A percentile compares a stretch with the other conserved stretches of the same genome.
Conservation (phyloP, 2,888 invertebrate genomes). For the Ommatoiulus sabulosus region DNA sequence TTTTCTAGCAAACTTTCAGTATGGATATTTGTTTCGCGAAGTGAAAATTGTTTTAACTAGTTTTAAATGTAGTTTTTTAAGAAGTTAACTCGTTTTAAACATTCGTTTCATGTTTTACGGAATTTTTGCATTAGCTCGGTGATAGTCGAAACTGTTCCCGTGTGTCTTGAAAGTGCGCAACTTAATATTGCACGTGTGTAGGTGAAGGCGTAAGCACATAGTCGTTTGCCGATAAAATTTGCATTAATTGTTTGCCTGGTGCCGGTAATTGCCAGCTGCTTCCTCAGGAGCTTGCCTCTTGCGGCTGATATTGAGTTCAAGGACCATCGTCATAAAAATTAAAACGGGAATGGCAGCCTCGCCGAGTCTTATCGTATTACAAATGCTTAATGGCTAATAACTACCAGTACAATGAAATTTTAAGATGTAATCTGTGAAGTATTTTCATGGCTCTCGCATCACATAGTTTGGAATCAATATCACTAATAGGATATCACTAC, state of each 20-base stretch:
- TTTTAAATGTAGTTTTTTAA: not conserved
- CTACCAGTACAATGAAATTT: slow-evolving; percentile 41
- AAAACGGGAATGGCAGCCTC: slow-evolving; percentile 22
- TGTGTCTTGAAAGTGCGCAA: not conserved
- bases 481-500: not conserved
- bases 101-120: not conserved
- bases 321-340: slow-evolving; percentile 43
- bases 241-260: slow-evolving; percentile 47
- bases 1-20: no score
- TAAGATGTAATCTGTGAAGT: slow-evolving; percentile 26
- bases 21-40: not conserved
- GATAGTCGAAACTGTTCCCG: not conserved
- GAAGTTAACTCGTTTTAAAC: not conserved
- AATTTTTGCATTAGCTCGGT: not conserved
- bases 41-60: not conserved
- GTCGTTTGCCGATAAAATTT: slow-evolving; percentile 46
- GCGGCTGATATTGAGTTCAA: slow-evolving; percentile 31
- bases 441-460: slow-evolving; percentile 2
- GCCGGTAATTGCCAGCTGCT: slow-evolving; percentile 41
- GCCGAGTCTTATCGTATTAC: slow-evolving; percentile 32
- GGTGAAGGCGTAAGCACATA: slow-evolving; percentile 37
- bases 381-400: slow-evolving; percentile 41
- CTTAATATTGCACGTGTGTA: slow-evolving; percentile 35
- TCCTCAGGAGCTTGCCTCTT: slow-evolving; percentile 30
- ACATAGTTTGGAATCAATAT: slow-evolving; percentile 20